Conservation (phyloP, 2,888 invertebrate genomes). For the Camptogramma bilineatum region DNA sequence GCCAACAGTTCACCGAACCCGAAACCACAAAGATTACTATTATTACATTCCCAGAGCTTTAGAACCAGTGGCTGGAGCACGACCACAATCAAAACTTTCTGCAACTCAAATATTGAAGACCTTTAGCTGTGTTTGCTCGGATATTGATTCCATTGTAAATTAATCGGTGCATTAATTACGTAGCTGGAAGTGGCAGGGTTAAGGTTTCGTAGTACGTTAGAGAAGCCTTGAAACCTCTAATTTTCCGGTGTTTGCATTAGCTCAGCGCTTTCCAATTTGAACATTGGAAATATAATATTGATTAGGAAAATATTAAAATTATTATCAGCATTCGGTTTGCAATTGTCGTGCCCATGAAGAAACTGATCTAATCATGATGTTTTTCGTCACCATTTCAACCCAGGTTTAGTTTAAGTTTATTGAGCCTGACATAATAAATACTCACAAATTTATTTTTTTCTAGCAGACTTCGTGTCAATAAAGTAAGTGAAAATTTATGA, state of each 20-base stretch:
- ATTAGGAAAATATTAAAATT: too few relatives aligned
- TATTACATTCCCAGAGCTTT: constrained; percentile 25
- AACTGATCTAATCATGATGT: too few relatives aligned
- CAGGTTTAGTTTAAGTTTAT: too few relatives aligned
- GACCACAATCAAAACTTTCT: constrained; percentile 31
- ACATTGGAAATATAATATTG: too few relatives aligned
- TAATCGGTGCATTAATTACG: constrained; percentile 22
- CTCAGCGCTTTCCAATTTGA: neutral
- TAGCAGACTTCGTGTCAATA: neutral
- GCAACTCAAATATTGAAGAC: constrained; percentile 32
- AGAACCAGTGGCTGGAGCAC: constrained; percentile 21
- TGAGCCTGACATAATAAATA: too few relatives aligned
- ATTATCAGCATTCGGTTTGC: too few relatives aligned
- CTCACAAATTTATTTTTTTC: too few relatives aligned
- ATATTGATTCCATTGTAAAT: constrained; percentile 25
- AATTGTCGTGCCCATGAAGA: too few relatives aligned
- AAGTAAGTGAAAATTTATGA: neutral
- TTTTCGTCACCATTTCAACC: too few relatives aligned
- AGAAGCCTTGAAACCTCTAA: neutral
- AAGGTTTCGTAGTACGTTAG: neutral
- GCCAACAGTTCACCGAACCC: constrained; percentile 1
- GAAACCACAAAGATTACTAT: constrained; percentile 25
- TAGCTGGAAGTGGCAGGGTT: constrained; percentile 10
- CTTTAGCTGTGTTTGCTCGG: constrained; percentile 29
- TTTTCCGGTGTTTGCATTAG: neutral